phyloP scores from a whole-genome alignment of 2,888 invertebrate genomes.

The Tetropium fuscum region DNA sequence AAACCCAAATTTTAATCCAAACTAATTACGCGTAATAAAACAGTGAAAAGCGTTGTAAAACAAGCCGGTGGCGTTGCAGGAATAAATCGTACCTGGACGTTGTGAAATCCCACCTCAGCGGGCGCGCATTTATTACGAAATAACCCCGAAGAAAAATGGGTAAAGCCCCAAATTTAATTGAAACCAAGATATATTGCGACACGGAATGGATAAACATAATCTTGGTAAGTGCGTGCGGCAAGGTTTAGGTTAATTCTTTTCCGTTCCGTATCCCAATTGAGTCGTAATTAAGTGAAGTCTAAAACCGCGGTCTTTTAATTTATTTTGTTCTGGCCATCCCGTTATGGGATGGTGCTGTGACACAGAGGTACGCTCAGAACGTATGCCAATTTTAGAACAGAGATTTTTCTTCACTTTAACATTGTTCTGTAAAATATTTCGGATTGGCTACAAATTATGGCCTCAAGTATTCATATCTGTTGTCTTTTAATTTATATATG shows the following conservation, averaged over 20 bases:
- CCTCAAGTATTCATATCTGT: too few species aligned
- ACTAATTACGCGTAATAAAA: too few species aligned
- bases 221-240: constrained; percentile 19
- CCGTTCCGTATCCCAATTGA: constrained; percentile 16
- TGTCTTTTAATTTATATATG: too few species aligned
- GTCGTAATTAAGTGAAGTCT: constrained; percentile 19
- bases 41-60: too few species aligned
- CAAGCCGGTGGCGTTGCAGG: background rate
- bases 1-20: too few species aligned
- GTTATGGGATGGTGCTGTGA: too few species aligned
- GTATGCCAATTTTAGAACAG: too few species aligned
- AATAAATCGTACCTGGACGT: background rate
- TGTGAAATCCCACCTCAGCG: constrained; percentile 4
- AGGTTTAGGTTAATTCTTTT: constrained; percentile 18
- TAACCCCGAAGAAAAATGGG: constrained; percentile 19
- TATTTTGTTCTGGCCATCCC: too few species aligned
- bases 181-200: constrained; percentile 25
- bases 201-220: constrained; percentile 16
- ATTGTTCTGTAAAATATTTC: too few species aligned
- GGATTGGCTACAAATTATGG: too few species aligned
- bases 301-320: constrained; percentile 13
- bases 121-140: constrained; percentile 14
- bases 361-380: too few species aligned
- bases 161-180: constrained; percentile 20
- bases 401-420: too few species aligned